Conservation (phyloP, 2,797 vertebrate genomes). For the Staurois parvus region DNA sequence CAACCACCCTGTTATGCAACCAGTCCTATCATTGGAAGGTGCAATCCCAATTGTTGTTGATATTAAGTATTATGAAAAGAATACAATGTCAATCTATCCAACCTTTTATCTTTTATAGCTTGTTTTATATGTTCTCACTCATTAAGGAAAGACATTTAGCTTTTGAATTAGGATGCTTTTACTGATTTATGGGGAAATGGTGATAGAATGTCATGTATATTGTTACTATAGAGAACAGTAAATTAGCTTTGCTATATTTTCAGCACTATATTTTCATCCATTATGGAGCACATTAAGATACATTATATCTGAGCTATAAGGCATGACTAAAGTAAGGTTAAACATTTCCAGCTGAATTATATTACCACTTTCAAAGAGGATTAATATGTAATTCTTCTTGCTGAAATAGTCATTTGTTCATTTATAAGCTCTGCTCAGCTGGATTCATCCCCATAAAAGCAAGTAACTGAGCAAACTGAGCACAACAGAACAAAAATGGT, state of each 20-base stretch:
- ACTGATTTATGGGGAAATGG: neutral
- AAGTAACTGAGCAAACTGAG: too few relatives aligned
- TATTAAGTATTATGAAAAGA: too few relatives aligned
- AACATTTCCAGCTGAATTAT: neutral
- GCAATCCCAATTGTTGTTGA: too few relatives aligned
- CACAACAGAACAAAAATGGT: neutral
- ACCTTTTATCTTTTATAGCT: too few relatives aligned
- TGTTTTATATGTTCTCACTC: too few relatives aligned
- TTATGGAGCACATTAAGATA: neutral
- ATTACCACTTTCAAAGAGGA: slow-evolving; percentile 14
- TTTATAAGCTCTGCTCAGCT: neutral
- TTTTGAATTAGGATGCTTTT: neutral
- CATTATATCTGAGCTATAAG: neutral
- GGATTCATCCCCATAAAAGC: neutral
- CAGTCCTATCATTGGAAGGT: too few relatives aligned
- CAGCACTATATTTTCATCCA: neutral
- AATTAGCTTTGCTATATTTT: neutral
- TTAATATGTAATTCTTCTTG: slow-evolving; percentile 15
- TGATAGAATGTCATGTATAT: neutral
- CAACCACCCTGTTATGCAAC: too few relatives aligned
- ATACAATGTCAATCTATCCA: too few relatives aligned
- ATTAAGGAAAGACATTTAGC: too few relatives aligned
- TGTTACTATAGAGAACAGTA: neutral
- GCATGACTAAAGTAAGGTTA: neutral
- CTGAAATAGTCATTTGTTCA: neutral